A percentile compares a stretch with the other conserved stretches of the same genome.
Conservation (phyloP, 2,113 vertebrate species). For the Cariama cristata region DNA sequence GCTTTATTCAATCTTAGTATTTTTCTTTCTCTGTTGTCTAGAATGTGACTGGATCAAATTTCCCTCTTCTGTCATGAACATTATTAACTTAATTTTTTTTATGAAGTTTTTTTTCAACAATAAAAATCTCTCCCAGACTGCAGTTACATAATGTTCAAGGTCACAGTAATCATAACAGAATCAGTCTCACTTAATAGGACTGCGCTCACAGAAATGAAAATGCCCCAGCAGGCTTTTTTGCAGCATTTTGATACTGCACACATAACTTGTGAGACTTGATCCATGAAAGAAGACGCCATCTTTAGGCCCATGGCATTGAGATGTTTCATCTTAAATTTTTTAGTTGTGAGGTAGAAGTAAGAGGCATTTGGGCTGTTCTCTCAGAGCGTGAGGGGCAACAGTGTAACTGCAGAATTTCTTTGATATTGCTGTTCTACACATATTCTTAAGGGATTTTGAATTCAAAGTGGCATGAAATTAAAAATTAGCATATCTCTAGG, state of each 20-base stretch:
- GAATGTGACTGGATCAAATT: slow-evolving; percentile 36
- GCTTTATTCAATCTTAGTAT: background rate
- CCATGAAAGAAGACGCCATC: background rate
- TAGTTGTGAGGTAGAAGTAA: background rate
- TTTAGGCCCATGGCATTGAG: background rate
- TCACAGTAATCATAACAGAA: background rate
- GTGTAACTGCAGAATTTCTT: background rate
- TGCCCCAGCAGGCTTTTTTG: background rate
- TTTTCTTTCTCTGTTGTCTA: slow-evolving; percentile 19
- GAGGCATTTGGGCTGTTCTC: background rate
- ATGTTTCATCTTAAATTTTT: background rate
- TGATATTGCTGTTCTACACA: background rate
- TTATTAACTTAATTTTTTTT: slow-evolving; percentile 7
- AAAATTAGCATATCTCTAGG: background rate
- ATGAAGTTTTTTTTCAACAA: background rate
- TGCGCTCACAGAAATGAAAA: background rate
- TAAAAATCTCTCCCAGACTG: slow-evolving; percentile 6
- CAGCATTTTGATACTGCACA: background rate
- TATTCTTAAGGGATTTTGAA: background rate
- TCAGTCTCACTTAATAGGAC: background rate
- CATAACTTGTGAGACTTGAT: background rate
- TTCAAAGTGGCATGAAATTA: background rate
- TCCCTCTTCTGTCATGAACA: slow-evolving; percentile 26
- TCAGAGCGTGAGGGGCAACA: background rate
- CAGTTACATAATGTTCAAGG: slow-evolving; percentile 43